Evolutionary conservation across 2,113 vertebrate genomes (phyloP).

Genomic region (Caretta caretta): DNA sequence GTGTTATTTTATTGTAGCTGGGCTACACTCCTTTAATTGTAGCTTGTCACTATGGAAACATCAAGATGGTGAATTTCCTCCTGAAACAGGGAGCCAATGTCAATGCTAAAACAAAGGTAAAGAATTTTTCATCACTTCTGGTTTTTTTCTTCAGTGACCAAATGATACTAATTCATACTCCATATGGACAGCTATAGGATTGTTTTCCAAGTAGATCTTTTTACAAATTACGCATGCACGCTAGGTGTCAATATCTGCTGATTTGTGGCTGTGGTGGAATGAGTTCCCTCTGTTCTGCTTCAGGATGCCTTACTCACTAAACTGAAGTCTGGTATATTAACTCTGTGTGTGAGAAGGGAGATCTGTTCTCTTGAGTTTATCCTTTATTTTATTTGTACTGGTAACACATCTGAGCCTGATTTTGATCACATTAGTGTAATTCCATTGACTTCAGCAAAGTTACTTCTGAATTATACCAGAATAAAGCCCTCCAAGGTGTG

Average conservation of each 20-base stretch:
- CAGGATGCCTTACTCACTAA: not conserved
- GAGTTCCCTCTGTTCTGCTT: not conserved
- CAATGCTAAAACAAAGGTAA: conserved; percentile 96
- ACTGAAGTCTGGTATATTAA: not conserved
- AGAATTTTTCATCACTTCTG: conserved; percentile 16
- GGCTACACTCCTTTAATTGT: conserved; percentile 97
- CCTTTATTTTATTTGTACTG: not conserved
- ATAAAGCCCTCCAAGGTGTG: not conserved
- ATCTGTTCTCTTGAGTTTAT: not conserved
- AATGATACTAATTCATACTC: accelerated
- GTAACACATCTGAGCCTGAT: not conserved
- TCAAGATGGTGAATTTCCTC: conserved; percentile 98
- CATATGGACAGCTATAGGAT: not conserved
- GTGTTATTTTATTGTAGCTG: conserved; percentile 83
- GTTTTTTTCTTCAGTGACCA: not conserved
- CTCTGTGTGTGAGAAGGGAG: not conserved
- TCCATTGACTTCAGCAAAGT: not conserved
- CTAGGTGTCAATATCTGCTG: accelerated
- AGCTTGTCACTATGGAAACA: conserved; percentile 97
- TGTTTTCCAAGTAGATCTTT: not conserved
- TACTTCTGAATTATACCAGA: not conserved
- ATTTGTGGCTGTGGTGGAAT: not conserved
- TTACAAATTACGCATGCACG: not conserved
- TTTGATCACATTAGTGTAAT: not conserved
- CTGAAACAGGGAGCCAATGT: conserved; percentile 93